Conservation (phyloP, 2,888 invertebrate species). For the Leptothorax acervorum region DNA sequence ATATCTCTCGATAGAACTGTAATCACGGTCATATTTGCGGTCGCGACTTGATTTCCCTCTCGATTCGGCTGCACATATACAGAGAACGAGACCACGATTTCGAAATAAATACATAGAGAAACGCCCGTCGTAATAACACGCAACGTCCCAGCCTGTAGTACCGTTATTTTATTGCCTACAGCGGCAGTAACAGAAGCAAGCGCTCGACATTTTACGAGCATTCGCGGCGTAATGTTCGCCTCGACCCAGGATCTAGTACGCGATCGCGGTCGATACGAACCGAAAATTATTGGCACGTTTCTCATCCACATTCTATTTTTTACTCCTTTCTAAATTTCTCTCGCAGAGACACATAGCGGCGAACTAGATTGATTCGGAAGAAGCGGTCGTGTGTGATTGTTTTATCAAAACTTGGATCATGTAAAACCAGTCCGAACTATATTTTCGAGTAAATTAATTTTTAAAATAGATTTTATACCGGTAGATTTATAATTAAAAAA, state of each 20-base stretch:
- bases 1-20: background rate
- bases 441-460: constrained; percentile 3
- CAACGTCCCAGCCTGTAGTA: constrained; percentile 53
- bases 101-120: constrained; percentile 45
- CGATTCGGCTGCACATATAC: constrained; percentile 10
- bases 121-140: constrained; percentile 62
- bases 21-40: constrained; percentile 30
- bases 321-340: constrained; percentile 20
- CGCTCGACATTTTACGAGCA: constrained; percentile 62
- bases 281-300: constrained; percentile 71
- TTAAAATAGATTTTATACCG: background rate
- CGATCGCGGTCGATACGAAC: constrained; percentile 47
- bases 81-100: constrained; percentile 16
- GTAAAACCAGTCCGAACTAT: background rate
- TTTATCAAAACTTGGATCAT: background rate
- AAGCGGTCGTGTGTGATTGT: background rate
- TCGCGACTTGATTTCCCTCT: constrained; percentile 20
- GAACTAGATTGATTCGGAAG: background rate
- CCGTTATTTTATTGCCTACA: constrained; percentile 56
- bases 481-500: constrained; percentile 3
- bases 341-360: background rate
- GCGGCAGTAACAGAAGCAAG: constrained; percentile 60
- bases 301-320: constrained; percentile 45
- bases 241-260: constrained; percentile 26
- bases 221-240: constrained; percentile 48